These are phyloP conservation scores for Pseudorasbora parva DNA, from an alignment of 2,113 vertebrate genomes.

Conservation along the genomic window DNA sequence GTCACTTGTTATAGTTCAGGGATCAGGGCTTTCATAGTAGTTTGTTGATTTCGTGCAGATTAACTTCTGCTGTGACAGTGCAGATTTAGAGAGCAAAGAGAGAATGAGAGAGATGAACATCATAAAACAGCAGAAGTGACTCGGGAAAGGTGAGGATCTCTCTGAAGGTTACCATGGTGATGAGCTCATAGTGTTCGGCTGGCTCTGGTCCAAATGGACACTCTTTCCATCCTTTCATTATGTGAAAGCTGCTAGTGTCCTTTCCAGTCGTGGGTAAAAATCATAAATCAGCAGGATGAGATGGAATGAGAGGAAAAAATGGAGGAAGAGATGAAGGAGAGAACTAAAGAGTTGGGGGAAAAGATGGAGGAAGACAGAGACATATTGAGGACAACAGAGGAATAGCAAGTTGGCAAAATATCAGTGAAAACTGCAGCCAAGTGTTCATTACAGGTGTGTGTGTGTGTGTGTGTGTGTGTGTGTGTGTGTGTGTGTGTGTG, in stretches of 20 bases:
- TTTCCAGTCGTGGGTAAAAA: slow-evolving; percentile 51
- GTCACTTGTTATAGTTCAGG: neutral
- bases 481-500: neutral
- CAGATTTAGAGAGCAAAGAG: slow-evolving; percentile 62
- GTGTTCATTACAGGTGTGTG: neutral
- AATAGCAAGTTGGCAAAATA: neutral
- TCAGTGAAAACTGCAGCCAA: neutral
- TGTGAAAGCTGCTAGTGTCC: slow-evolving; percentile 52
- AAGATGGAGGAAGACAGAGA: neutral
- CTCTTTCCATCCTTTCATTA: slow-evolving; percentile 51
- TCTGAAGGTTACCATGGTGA: slow-evolving; percentile 55
- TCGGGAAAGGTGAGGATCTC: slow-evolving; percentile 45
- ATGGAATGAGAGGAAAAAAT: slow-evolving; percentile 5
- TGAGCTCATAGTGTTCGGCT: slow-evolving; percentile 47
- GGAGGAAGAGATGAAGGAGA: slow-evolving; percentile 40
- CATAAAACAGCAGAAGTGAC: slow-evolving; percentile 54
- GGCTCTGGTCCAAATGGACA: slow-evolving; percentile 54
- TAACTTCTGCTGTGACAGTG: slow-evolving; percentile 4
- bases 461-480: neutral
- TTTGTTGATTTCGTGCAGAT: slow-evolving; percentile 21
- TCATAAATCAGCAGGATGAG: slow-evolving; percentile 51
- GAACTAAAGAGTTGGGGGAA: neutral
- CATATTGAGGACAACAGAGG: neutral
- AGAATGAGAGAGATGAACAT: slow-evolving; percentile 51
- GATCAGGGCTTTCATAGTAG: neutral